Base-by-base conservation (phyloP, 1,140 invertebrate genomes). In the Dinothrombium tinctorium region DNA sequence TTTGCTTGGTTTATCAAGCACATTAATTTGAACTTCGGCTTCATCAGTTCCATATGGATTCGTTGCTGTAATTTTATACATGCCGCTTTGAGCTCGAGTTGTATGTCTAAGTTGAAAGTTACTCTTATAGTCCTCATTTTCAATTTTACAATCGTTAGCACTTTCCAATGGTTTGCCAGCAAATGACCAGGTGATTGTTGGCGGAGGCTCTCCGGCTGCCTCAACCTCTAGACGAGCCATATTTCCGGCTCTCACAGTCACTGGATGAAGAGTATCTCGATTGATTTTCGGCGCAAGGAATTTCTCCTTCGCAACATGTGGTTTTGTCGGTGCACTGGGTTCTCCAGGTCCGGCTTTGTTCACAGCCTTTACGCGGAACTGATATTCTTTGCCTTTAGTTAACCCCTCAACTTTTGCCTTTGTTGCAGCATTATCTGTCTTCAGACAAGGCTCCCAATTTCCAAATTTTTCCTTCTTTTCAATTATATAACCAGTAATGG, bases 201-300 rank as follows among this genome's bases (percentile, higher is more conserved):
- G 83, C 15, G 56, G 52, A 12, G 87, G 87, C 64, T 94, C 87
- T 46, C 86, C 87, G 53, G 80, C 73, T 31, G 92, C 76, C 53
- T 90, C 82, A 43, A 83, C 65, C 49, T 87, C 83, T 57, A 90
- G 73, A 33, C 89, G 82, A 28, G 90, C 63, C 48, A 78, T 64
- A 38, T 84, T 74, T 36, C 87, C 87, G 49, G 81, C 79, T 57
- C 84, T 86, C 11, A 46, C 42, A 17, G 23, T 37, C 4, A 42
- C 33, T 7, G 44, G 44, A 15, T 42, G 33, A 5, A 46, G 22
- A 12, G 28, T 90, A 82, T 45, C 86, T 80, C 41, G 72, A 71
- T 21, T 90, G 90, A 23, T 80, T 87, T 54, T 90, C 87, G 60
- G 98, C 98, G 1, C 95, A 76, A 17, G 90, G 89, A 56, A 82